Conservation (phyloP, 2,113 vertebrate species). For the Ammodramus savannarum region DNA sequence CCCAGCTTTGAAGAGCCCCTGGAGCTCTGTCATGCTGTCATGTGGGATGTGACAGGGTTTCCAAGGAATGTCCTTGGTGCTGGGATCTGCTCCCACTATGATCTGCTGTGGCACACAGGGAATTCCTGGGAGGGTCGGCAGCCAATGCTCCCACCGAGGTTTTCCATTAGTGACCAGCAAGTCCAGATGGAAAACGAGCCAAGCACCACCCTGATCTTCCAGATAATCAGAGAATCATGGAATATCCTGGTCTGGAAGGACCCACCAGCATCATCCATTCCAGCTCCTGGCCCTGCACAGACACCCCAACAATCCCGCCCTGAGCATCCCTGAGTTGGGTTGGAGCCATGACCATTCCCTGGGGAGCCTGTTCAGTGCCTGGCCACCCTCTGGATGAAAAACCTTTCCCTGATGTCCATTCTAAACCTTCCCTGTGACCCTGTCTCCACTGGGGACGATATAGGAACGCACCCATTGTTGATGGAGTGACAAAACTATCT, state of each 20-base stretch:
- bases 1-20: neutral
- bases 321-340: neutral
- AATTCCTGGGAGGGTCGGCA: fast-evolving
- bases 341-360: neutral
- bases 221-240: neutral
- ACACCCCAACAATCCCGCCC: neutral
- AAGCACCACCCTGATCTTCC: neutral
- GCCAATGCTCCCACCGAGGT: neutral
- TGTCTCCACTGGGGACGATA: neutral
- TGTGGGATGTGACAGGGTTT: neutral
- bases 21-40: fast-evolving
- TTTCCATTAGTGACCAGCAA: neutral
- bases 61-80: neutral
- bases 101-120: fast-evolving
- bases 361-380: fast-evolving
- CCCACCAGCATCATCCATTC: neutral
- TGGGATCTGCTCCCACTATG: neutral
- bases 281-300: neutral
- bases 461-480: too few species aligned
- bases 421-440: neutral
- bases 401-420: neutral
- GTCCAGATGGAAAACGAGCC: neutral
- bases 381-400: neutral
- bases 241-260: neutral
- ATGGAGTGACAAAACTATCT: too few species aligned